Evolutionary conservation across 2,888 invertebrate genomes (phyloP).

Genomic region (Eledona agricola): DNA sequence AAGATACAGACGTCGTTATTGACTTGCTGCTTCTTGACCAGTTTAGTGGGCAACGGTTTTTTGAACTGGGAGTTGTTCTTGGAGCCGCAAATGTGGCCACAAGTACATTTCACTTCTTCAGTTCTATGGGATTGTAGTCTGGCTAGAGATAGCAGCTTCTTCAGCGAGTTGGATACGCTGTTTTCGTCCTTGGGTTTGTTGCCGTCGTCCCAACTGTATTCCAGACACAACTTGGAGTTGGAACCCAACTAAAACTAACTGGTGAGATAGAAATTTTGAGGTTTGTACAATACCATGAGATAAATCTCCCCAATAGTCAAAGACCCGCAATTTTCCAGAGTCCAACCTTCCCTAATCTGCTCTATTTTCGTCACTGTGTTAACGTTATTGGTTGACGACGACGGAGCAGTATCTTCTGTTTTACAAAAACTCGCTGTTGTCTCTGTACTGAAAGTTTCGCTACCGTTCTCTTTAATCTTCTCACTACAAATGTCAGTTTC

Average conservation of each 20-base stretch:
- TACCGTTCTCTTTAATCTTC: too few relatives aligned
- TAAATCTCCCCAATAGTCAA: slow-evolving; percentile 91
- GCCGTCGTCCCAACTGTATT: slow-evolving; percentile 78
- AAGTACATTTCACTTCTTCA: slow-evolving; percentile 65
- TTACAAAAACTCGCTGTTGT: too few relatives aligned
- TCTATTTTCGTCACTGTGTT: slow-evolving; percentile 53
- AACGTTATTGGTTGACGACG: too few relatives aligned
- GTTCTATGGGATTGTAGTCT: slow-evolving; percentile 61
- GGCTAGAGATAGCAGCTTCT: slow-evolving; percentile 67
- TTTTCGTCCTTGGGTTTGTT: slow-evolving; percentile 37
- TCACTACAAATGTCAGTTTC: too few relatives aligned
- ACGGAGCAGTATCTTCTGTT: too few relatives aligned
- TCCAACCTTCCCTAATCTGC: slow-evolving; percentile 79
- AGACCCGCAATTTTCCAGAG: slow-evolving; percentile 75
- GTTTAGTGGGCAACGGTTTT: slow-evolving; percentile 27
- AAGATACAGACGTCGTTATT: slow-evolving; percentile 29
- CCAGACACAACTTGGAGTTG: slow-evolving; percentile 77
- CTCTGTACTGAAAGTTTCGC: too few relatives aligned
- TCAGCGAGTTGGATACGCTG: slow-evolving; percentile 59
- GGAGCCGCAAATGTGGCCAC: slow-evolving; percentile 66
- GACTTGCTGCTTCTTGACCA: slow-evolving; percentile 20
- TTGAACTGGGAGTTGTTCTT: slow-evolving; percentile 44
- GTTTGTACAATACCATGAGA: slow-evolving; percentile 73
- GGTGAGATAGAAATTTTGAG: not conserved
- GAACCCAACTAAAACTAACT: slow-evolving; percentile 68